phyloP scores from a whole-genome alignment of 2,113 vertebrate genomes.

The Oophaga pumilio region DNA sequence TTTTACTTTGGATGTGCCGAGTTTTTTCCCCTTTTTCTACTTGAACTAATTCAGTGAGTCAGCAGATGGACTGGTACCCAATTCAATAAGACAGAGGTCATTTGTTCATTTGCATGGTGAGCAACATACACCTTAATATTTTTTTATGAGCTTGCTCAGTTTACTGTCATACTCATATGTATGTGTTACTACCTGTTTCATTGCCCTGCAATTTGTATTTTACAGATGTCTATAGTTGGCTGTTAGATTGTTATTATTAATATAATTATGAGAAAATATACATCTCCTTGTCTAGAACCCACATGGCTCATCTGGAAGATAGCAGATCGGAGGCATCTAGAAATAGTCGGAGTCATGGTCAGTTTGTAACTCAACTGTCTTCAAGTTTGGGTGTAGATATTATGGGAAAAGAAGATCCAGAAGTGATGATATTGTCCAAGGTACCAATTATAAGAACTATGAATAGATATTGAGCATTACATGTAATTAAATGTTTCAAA shows the following conservation, averaged over 20 bases:
- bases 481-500: neutral
- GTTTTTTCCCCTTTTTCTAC: too few species aligned
- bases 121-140: too few species aligned
- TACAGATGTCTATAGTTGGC: neutral
- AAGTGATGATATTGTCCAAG: slow-evolving; percentile 72
- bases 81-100: too few species aligned
- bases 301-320: slow-evolving; percentile 69
- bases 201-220: neutral
- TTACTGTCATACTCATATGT: too few species aligned
- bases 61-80: too few species aligned
- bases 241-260: neutral
- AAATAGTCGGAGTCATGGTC: slow-evolving; percentile 65
- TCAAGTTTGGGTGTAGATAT: slow-evolving; percentile 66
- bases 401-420: slow-evolving; percentile 64
- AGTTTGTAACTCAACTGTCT: slow-evolving; percentile 70
- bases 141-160: too few species aligned
- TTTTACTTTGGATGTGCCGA: too few species aligned
- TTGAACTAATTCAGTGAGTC: too few species aligned
- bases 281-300: slow-evolving; percentile 65
- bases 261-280: neutral
- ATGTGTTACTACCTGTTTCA: neutral
- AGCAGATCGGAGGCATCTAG: slow-evolving; percentile 65
- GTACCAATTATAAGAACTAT: slow-evolving; percentile 63
- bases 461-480: neutral
- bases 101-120: too few species aligned